A percentile compares a stretch with the other conserved stretches of the same genome.
These are phyloP conservation scores for Tethya wilhelma DNA, from an alignment of 37 sponge, comb jelly and placozoan species.

Conservation along the genomic window DNA sequence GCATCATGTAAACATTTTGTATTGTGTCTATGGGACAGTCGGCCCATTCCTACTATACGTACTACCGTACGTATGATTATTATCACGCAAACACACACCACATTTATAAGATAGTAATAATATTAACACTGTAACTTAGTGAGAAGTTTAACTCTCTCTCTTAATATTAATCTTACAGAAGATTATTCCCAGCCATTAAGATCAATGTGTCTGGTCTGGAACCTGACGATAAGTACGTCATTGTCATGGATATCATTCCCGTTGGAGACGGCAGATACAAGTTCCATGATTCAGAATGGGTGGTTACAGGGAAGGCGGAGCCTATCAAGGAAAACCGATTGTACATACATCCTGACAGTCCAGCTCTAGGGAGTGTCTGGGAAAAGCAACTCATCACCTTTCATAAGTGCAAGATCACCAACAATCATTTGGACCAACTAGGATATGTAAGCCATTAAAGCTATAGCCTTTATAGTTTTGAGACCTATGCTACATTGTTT, in stretches of 20 bases:
- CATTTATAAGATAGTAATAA: too few relatives aligned
- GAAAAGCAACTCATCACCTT: constrained; percentile 95
- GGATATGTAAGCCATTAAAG: constrained; percentile 83
- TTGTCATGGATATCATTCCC: constrained; percentile 95
- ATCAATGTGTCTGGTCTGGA: constrained; percentile 83
- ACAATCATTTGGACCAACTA: constrained; percentile 94
- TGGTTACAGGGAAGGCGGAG: constrained; percentile 96
- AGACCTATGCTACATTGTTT: too few relatives aligned
- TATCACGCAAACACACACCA: too few relatives aligned
- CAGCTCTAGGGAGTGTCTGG: constrained; percentile 91
- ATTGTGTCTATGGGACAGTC: too few relatives aligned
- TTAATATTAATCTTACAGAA: too few relatives aligned
- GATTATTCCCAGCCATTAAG: constrained; percentile 98
- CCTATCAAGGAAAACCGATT: constrained; percentile 64
- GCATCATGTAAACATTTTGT: too few relatives aligned
- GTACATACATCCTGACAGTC: constrained; percentile 96
- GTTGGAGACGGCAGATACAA: constrained; percentile 96
- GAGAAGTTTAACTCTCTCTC: too few relatives aligned
- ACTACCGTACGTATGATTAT: too few relatives aligned
- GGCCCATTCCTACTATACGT: too few relatives aligned
- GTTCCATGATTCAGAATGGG: constrained; percentile 97
- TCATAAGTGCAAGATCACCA: constrained; percentile 95
- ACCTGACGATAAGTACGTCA: constrained; percentile 83
- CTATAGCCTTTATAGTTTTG: too few relatives aligned
- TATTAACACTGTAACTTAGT: too few relatives aligned